Evolutionary conservation across 2,888 invertebrate species (phyloP).

Genomic region (Protodeltote pygarga): DNA sequence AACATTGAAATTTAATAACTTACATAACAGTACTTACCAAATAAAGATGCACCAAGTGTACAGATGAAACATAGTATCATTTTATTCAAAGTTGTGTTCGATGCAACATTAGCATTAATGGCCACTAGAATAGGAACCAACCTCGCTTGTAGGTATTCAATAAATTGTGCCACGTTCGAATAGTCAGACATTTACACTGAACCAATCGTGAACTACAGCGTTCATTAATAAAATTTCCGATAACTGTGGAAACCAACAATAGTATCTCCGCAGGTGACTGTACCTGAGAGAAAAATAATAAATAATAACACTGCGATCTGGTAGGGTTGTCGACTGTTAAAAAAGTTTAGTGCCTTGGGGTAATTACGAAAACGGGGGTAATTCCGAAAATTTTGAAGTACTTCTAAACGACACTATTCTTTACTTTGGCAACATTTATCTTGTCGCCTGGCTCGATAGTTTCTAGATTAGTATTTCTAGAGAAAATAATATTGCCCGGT

Average conservation of each 20-base stretch:
- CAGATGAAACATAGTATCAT: constrained; percentile 29
- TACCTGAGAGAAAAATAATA: constrained; percentile 47
- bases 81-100: constrained; percentile 38
- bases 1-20: neutral
- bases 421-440: no score
- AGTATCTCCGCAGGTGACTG: constrained; percentile 35
- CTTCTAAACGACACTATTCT: no score
- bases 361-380: no score
- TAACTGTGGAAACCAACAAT: constrained; percentile 55
- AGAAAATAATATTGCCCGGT: no score
- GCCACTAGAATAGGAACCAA: constrained; percentile 10
- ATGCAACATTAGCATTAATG: constrained; percentile 33
- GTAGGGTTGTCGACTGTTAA: constrained; percentile 42
- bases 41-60: constrained; percentile 7
- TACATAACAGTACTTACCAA: neutral
- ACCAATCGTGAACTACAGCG: constrained; percentile 38
- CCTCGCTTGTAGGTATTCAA: constrained; percentile 36
- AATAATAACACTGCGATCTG: constrained; percentile 27
- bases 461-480: no score
- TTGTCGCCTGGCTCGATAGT: no score
- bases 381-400: no score
- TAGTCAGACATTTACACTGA: constrained; percentile 29
- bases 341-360: no score
- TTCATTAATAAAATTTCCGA: constrained; percentile 63
- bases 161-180: constrained; percentile 38